Conservation (phyloP, 2,888 invertebrate genomes). For the Beris morrisii region DNA sequence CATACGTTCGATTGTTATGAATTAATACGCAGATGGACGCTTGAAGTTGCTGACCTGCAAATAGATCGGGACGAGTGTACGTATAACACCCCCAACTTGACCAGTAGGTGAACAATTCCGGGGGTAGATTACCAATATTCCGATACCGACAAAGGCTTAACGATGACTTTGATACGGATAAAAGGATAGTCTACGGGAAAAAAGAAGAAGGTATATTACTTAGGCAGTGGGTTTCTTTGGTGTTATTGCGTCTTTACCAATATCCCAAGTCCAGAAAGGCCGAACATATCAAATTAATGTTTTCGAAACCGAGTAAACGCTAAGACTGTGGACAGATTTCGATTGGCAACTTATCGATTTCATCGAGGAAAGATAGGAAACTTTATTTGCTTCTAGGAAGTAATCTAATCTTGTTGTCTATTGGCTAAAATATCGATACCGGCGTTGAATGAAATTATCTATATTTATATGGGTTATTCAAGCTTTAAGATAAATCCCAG, state of each 20-base stretch:
- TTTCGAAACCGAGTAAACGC: constrained; percentile 1
- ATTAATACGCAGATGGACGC: constrained; percentile 24
- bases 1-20: constrained; percentile 5
- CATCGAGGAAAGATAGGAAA: constrained; percentile 9
- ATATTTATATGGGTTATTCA: too few relatives aligned
- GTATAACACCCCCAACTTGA: constrained; percentile 43
- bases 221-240: too few relatives aligned
- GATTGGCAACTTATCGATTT: constrained; percentile 28
- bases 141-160: constrained; percentile 39
- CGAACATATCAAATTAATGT: constrained; percentile 2
- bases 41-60: constrained; percentile 35
- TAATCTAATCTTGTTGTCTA: constrained; percentile 29
- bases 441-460: too few relatives aligned
- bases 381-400: constrained; percentile 8
- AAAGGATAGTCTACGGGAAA: not conserved
- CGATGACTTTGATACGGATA: not conserved
- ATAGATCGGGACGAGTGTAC: constrained; percentile 41
- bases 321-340: constrained; percentile 8
- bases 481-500: too few relatives aligned
- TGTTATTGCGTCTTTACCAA: constrained; percentile 3
- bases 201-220: too few relatives aligned
- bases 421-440: too few relatives aligned
- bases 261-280: not conserved
- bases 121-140: constrained; percentile 31
- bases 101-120: constrained; percentile 38